A percentile compares a stretch with the other conserved stretches of the same genome.
Conservation (phyloP, 2,888 invertebrate species). For the Autographa gamma region DNA sequence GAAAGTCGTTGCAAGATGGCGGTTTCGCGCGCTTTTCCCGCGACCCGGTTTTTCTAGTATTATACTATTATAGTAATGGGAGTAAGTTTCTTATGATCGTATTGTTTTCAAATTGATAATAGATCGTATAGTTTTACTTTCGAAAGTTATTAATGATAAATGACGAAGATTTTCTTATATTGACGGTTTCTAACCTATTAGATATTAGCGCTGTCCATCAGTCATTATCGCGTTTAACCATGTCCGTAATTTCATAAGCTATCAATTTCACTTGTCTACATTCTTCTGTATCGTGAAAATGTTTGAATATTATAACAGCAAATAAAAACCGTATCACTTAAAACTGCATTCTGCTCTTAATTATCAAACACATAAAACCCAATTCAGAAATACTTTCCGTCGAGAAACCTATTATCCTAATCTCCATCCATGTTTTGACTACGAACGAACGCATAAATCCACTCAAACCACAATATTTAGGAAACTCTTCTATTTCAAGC, state of each 20-base stretch:
- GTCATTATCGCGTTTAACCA: background rate
- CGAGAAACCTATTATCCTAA: slow-evolving; percentile 36
- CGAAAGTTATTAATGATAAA: slow-evolving; percentile 42
- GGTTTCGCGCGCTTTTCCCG: slow-evolving; percentile 66
- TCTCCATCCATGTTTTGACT: slow-evolving; percentile 37
- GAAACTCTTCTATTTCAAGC: slow-evolving; percentile 15
- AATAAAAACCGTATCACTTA: slow-evolving; percentile 17
- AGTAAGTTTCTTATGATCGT: slow-evolving; percentile 47
- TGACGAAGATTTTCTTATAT: slow-evolving; percentile 18
- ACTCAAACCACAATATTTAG: slow-evolving; percentile 27
- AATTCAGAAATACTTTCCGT: slow-evolving; percentile 27
- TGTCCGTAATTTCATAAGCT: background rate
- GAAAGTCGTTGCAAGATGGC: slow-evolving; percentile 67
- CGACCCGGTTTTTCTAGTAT: slow-evolving; percentile 58
- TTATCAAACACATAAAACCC: slow-evolving; percentile 30
- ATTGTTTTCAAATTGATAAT: slow-evolving; percentile 48
- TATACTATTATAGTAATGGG: slow-evolving; percentile 55
- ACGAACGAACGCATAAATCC: slow-evolving; percentile 35
- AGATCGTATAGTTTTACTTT: slow-evolving; percentile 25
- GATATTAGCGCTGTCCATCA: background rate
- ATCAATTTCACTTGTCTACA: slow-evolving; percentile 8
- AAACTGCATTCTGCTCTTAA: slow-evolving; percentile 36
- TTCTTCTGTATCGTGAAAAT: slow-evolving; percentile 4
- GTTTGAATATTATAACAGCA: slow-evolving; percentile 2
- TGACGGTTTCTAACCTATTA: slow-evolving; percentile 32